These are phyloP conservation scores for Archaeoteleia sp. DNA, from an alignment of 2,888 invertebrate genomes.

Conservation along the genomic window DNA sequence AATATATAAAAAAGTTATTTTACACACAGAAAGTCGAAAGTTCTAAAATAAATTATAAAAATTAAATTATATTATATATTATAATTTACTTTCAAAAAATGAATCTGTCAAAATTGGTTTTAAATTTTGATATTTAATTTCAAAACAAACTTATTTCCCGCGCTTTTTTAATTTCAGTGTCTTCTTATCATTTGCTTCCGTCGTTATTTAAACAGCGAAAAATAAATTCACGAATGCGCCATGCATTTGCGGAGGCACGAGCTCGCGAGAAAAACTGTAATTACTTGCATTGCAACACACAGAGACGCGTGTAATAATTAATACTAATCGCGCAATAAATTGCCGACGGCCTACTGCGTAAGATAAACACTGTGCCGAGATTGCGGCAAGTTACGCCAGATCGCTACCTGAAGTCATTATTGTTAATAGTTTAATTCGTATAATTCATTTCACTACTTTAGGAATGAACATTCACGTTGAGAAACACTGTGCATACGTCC, in stretches of 20 bases:
- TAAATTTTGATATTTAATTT: too few species aligned
- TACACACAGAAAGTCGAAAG: too few species aligned
- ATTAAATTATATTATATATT: too few species aligned
- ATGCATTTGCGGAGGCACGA: slow-evolving; percentile 8
- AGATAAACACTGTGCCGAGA: slow-evolving; percentile 25
- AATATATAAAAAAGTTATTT: too few species aligned
- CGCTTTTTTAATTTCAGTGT: too few species aligned
- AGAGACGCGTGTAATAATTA: slow-evolving; percentile 30
- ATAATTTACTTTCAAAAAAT: too few species aligned
- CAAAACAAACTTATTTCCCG: too few species aligned
- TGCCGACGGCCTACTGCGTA: slow-evolving; percentile 25
- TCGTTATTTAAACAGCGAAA: background rate
- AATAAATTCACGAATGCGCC: background rate
- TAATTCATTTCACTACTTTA: background rate
- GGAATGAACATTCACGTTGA: background rate
- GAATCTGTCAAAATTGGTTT: too few species aligned
- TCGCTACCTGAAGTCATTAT: slow-evolving; percentile 18
- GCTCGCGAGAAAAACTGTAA: slow-evolving; percentile 19
- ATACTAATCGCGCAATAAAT: slow-evolving; percentile 39
- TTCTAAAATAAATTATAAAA: too few species aligned
- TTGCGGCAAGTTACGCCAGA: slow-evolving; percentile 25
- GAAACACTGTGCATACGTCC: background rate
- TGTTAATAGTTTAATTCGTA: slow-evolving; percentile 24
- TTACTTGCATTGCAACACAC: slow-evolving; percentile 25
- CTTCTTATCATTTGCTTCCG: too few species aligned